A percentile compares a stretch with the other conserved stretches of the same genome.
These are phyloP conservation scores for Corythornis cristatus DNA, from an alignment of 2,113 vertebrate species.

Conservation along the genomic window DNA sequence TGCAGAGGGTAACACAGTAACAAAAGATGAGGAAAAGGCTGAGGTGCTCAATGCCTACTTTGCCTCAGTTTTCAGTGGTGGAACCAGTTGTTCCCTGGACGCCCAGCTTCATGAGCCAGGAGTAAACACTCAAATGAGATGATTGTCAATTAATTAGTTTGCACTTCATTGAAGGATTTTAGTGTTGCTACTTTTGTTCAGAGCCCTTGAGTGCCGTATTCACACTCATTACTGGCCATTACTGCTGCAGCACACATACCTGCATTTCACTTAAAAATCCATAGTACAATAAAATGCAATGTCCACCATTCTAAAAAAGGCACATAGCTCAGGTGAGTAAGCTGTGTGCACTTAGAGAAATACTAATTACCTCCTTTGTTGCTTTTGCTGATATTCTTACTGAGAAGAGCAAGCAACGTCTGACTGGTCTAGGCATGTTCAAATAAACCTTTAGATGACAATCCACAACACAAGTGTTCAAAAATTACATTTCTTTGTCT, in stretches of 20 bases:
- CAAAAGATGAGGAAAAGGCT: too few species aligned
- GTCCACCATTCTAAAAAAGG: background rate
- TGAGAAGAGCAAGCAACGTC: too few species aligned
- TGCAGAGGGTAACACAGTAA: too few species aligned
- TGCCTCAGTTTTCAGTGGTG: too few species aligned
- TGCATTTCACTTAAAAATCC: background rate
- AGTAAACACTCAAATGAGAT: background rate
- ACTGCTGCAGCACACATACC: background rate
- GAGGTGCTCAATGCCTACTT: too few species aligned
- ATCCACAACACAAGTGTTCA: too few species aligned
- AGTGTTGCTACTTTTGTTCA: background rate
- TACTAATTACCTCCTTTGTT: background rate
- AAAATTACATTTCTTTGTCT: too few species aligned
- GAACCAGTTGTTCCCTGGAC: too few species aligned
- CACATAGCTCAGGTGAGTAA: background rate
- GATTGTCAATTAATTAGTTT: background rate
- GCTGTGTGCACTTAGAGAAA: background rate
- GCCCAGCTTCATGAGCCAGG: too few species aligned
- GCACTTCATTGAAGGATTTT: background rate
- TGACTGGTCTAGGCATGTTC: too few species aligned
- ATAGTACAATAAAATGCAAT: background rate
- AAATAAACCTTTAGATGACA: too few species aligned
- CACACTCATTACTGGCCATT: background rate
- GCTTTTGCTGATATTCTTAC: too few species aligned
- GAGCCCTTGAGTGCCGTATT: background rate